Conservation (phyloP, 2,888 invertebrate species). For the Synanthedon vespiformis region DNA sequence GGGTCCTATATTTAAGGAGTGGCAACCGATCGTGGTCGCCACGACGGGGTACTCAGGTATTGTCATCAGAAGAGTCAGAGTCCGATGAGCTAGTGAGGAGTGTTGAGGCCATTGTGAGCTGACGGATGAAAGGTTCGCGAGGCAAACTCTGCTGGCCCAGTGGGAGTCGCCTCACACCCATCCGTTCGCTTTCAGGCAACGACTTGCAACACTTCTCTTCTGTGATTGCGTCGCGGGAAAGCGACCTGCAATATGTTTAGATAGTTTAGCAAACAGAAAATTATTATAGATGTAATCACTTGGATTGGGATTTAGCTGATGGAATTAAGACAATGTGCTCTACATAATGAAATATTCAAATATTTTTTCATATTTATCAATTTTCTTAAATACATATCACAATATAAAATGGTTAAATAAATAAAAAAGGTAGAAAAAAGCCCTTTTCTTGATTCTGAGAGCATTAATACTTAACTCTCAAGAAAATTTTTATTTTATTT, state of each 20-base stretch:
- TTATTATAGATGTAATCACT: too few relatives aligned
- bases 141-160: slow-evolving; percentile 70
- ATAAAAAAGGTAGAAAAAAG: too few relatives aligned
- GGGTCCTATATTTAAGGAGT: slow-evolving; percentile 57
- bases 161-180: slow-evolving; percentile 62
- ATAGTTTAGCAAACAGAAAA: background rate
- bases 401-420: too few relatives aligned
- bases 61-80: slow-evolving; percentile 62
- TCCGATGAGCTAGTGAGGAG: slow-evolving; percentile 75
- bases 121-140: slow-evolving; percentile 71
- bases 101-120: slow-evolving; percentile 72
- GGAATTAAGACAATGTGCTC: too few relatives aligned
- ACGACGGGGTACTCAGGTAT: slow-evolving; percentile 65
- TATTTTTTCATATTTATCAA: too few relatives aligned
- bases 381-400: too few relatives aligned
- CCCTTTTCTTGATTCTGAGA: too few relatives aligned
- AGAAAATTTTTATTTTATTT: too few relatives aligned
- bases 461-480: too few relatives aligned
- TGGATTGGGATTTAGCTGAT: too few relatives aligned
- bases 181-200: slow-evolving; percentile 70
- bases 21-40: slow-evolving; percentile 64
- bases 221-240: slow-evolving; percentile 77
- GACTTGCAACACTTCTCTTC: slow-evolving; percentile 77
- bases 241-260: slow-evolving; percentile 45
- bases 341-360: too few relatives aligned